phyloP scores from a whole-genome alignment of 2,797 vertebrate genomes.

The Hozukius guyotensis region DNA sequence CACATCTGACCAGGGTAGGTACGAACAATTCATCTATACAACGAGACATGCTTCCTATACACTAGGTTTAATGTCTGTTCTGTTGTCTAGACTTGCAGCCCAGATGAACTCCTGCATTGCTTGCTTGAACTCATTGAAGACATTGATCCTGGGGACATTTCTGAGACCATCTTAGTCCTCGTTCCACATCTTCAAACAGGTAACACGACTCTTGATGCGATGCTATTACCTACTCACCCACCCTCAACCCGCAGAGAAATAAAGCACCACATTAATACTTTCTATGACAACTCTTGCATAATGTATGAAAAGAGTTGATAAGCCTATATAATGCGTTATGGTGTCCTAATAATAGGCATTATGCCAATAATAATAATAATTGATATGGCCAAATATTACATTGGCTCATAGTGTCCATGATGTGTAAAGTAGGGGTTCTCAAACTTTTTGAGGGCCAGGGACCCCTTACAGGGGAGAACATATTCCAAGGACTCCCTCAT shows the following conservation, averaged over 20 bases:
- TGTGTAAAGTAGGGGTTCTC: neutral
- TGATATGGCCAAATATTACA: neutral
- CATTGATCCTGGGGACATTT: conserved; percentile 82
- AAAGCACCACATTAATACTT: neutral
- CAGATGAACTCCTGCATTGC: conserved; percentile 80
- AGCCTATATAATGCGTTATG: neutral
- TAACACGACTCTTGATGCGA: conserved; percentile 52
- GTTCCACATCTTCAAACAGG: conserved; percentile 90
- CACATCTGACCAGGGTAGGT: conserved; percentile 71
- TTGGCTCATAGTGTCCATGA: neutral
- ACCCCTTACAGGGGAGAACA: too few relatives aligned
- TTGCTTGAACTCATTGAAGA: conserved; percentile 88
- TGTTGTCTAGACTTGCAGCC: conserved; percentile 70
- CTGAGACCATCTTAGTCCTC: conserved; percentile 83
- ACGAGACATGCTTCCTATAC: neutral
- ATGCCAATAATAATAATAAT: neutral
- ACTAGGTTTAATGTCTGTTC: neutral
- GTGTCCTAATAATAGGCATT: neutral
- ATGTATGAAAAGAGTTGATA: neutral
- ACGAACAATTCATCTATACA: neutral
- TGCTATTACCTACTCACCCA: neutral
- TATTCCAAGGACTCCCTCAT: too few relatives aligned
- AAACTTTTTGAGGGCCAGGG: too few relatives aligned
- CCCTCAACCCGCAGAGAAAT: neutral
- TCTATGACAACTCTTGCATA: neutral